These are phyloP conservation scores for Parazoanthus swiftii DNA, from an alignment of 92 coral and sea anemone species.

Conservation along the genomic window DNA sequence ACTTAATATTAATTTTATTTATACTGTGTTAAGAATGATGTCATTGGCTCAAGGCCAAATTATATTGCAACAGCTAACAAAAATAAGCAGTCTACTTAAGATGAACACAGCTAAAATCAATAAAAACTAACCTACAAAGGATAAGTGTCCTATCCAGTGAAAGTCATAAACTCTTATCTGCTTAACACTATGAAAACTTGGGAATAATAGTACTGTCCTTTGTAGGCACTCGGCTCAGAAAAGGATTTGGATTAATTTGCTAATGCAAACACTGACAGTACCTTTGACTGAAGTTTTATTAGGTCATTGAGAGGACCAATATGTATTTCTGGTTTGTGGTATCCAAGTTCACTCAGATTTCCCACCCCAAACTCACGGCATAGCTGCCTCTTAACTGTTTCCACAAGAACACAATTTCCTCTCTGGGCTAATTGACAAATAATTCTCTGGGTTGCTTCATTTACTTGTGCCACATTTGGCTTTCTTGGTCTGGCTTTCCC, in stretches of 20 bases:
- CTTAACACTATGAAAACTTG: too few species aligned
- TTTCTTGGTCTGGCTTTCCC: background rate
- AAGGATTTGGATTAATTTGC: background rate
- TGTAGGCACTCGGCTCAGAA: too few species aligned
- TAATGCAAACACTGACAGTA: constrained; percentile 15
- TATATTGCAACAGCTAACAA: too few species aligned
- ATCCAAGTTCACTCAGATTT: constrained; percentile 54
- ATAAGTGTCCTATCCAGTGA: too few species aligned
- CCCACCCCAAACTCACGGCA: constrained; percentile 59
- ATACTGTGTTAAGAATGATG: too few species aligned
- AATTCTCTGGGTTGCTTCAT: constrained; percentile 58
- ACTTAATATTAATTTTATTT: too few species aligned
- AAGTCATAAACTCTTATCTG: too few species aligned
- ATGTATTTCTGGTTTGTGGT: constrained; percentile 55
- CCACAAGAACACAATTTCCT: constrained; percentile 69
- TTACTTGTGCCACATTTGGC: constrained; percentile 49
- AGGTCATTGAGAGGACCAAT: constrained; percentile 75
- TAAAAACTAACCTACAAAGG: too few species aligned
- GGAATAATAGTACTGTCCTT: too few species aligned
- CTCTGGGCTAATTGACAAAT: constrained; percentile 58
- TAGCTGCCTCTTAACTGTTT: constrained; percentile 62
- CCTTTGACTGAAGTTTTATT: constrained; percentile 69
- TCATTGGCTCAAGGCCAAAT: too few species aligned
- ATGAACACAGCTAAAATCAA: too few species aligned
- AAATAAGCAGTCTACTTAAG: too few species aligned